Base-by-base conservation (phyloP, 2,888 invertebrate genomes). In the Dolomedes plantarius region DNA sequence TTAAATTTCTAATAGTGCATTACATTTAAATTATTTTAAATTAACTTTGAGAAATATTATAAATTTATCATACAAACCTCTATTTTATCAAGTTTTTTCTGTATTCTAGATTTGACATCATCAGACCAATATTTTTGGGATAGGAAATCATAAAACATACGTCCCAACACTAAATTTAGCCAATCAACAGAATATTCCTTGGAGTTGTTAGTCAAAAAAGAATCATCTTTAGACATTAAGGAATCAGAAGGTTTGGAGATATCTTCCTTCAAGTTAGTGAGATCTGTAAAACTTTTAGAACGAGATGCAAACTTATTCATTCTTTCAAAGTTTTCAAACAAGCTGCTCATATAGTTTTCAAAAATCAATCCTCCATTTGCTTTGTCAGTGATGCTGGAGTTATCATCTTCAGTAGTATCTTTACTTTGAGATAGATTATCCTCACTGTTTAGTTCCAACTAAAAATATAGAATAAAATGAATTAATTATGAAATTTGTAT, bases 11-110 rank as follows among this genome's bases (percentile, higher is more conserved):
- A n/a, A n/a, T n/a, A n/a, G n/a, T n/a, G n/a, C n/a, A n/a, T n/a
- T n/a, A n/a, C n/a, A n/a, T n/a, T n/a, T n/a, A n/a, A n/a, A n/a
- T n/a, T n/a, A n/a, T n/a, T n/a, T n/a, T n/a, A n/a, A n/a, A n/a
- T n/a, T n/a, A n/a, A n/a, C n/a, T n/a, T n/a, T n/a, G n/a, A n/a
- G n/a, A n/a, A n/a, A n/a, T n/a, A n/a, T n/a, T n/a, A n/a, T n/a
- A n/a, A n/a, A n/a, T n/a, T n/a, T n/a, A n/a, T n/a, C n/a, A n/a
- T n/a, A n/a, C 91, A 90, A 90, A 95, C 94, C 92, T 95, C 96
- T 89, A 98, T 95, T 83, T 96, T 95, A 83, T 94, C 94, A 0
- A 98, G 93, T 92, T 97, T 98, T 90, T 95, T 94, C 92, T 98
- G 96, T 90, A 97, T 95, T 90, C 95, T 94, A 74, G 94, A 94